A percentile compares a stretch with the other conserved stretches of the same genome.
phyloP scores from a whole-genome alignment of 2,888 invertebrate species.

The Ditula angustiorana region DNA sequence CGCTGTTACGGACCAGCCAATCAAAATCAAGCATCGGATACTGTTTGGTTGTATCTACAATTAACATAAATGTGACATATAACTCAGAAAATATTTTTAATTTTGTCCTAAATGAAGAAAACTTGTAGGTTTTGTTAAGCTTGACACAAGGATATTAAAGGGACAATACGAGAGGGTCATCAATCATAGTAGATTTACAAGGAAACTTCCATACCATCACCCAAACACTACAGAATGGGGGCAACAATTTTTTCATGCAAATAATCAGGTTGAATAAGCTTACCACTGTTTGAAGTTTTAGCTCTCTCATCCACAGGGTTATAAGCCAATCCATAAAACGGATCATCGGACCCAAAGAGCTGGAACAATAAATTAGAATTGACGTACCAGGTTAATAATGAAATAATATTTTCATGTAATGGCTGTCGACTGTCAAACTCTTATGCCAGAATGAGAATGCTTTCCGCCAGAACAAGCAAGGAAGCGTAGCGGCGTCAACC shows the following conservation, averaged over 20 bases:
- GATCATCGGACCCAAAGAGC: slow-evolving; percentile 81
- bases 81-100: slow-evolving; percentile 48
- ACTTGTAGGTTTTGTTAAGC: neutral
- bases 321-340: slow-evolving; percentile 80
- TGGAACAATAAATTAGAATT: slow-evolving; percentile 54
- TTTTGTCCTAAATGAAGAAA: slow-evolving; percentile 23
- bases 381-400: neutral
- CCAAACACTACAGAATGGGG: slow-evolving; percentile 26
- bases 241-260: slow-evolving; percentile 33
- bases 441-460: no score
- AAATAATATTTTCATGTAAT: neutral
- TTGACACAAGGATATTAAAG: slow-evolving; percentile 2
- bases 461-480: no score
- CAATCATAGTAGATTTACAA: slow-evolving; percentile 12
- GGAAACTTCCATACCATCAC: slow-evolving; percentile 31
- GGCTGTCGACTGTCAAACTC: no score
- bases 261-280: slow-evolving; percentile 49
- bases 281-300: slow-evolving; percentile 70
- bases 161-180: neutral
- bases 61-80: slow-evolving; percentile 78
- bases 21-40: slow-evolving; percentile 86
- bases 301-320: slow-evolving; percentile 70
- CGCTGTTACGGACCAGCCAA: slow-evolving; percentile 83
- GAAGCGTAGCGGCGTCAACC: no score
- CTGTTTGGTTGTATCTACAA: slow-evolving; percentile 85